Evolutionary conservation across 1,140 invertebrate genomes (phyloP).

Genomic region (Marisa cornuarietis): DNA sequence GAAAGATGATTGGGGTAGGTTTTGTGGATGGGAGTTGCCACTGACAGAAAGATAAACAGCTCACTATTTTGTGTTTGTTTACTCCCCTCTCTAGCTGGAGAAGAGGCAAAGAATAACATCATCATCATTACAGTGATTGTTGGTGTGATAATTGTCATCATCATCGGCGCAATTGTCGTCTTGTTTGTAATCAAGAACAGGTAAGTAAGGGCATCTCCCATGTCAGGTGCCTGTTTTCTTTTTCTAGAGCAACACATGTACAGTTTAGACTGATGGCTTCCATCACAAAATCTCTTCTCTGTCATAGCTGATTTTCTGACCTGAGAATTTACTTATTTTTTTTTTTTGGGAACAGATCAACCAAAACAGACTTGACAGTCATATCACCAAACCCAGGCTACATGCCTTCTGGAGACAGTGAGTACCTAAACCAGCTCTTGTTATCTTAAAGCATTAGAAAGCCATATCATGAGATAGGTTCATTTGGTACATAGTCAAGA

Average conservation of each 20-base stretch:
- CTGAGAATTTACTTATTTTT: background rate
- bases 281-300: background rate
- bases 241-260: no score
- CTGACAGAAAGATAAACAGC: no score
- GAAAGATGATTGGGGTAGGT: no score
- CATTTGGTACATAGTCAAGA: no score
- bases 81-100: background rate
- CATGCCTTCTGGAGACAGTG: conserved; percentile 42
- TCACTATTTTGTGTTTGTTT: background rate
- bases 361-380: conserved; percentile 31
- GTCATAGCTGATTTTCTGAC: background rate
- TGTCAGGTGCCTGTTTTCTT: background rate
- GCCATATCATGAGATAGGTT: no score
- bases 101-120: conserved; percentile 10
- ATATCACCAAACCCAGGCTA: conserved; percentile 52
- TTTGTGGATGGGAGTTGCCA: no score
- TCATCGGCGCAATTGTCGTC: conserved; percentile 37
- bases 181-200: conserved; percentile 38
- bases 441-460: no score
- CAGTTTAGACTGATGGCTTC: no score
- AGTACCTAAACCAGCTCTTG: background rate
- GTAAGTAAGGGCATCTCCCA: background rate
- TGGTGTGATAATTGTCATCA: conserved; percentile 35
- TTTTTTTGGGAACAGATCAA: conserved; percentile 26
- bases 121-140: conserved; percentile 28